These are phyloP conservation scores for Chiloscyllium punctatum DNA, from an alignment of 2,797 vertebrate species.

Conservation along the genomic window DNA sequence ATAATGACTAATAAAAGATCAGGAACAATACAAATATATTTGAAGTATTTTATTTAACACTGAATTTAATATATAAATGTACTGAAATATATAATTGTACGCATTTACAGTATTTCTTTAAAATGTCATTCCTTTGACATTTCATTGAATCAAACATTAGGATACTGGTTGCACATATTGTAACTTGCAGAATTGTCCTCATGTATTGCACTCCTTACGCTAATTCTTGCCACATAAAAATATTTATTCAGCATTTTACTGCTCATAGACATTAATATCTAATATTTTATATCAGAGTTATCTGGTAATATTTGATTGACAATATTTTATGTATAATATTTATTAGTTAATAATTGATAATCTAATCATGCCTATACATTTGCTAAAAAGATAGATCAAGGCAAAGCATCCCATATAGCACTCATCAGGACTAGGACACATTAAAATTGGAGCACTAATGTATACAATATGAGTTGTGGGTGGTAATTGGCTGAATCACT, in stretches of 20 bases:
- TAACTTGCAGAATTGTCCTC: not conserved
- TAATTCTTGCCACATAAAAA: not conserved
- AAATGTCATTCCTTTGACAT: slow-evolving; percentile 6
- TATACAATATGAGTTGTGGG: too few relatives aligned
- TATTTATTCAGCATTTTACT: not conserved
- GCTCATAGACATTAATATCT: not conserved
- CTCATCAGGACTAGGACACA: too few relatives aligned
- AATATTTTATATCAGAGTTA: slow-evolving; percentile 26
- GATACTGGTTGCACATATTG: not conserved
- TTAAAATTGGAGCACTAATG: too few relatives aligned
- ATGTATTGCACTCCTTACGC: slow-evolving; percentile 29
- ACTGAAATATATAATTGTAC: slow-evolving; percentile 8
- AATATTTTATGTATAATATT: not conserved
- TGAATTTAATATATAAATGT: slow-evolving; percentile 31
- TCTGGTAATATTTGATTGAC: not conserved
- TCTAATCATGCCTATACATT: not conserved
- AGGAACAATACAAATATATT: not conserved
- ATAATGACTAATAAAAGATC: not conserved
- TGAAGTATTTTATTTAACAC: not conserved
- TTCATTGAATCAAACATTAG: not conserved
- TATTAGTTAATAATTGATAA: not conserved
- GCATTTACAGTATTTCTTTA: not conserved
- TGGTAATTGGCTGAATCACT: too few relatives aligned
- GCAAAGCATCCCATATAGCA: too few relatives aligned
- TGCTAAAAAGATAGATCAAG: too few relatives aligned